Percentiles rank a stretch among this genome's conserved stretches.
Conservation (phyloP, 2,888 invertebrate species). For the Dorcus hopei region DNA sequence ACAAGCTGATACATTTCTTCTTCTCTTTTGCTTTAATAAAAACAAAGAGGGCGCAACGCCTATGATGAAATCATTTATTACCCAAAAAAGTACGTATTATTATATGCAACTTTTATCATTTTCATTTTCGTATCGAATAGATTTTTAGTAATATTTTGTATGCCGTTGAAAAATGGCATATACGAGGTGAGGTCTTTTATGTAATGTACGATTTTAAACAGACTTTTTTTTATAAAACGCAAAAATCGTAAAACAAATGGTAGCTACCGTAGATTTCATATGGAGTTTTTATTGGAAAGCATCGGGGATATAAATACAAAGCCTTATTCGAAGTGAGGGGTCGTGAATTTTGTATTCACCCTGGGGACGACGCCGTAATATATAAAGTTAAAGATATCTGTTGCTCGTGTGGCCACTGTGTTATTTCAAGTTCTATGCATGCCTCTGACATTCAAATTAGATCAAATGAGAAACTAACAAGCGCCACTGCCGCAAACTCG, state of each 20-base stretch:
- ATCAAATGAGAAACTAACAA: neutral
- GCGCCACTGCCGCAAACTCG: too few species aligned
- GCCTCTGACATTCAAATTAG: slow-evolving; percentile 11
- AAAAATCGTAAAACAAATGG: slow-evolving; percentile 7
- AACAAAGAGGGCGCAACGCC: too few species aligned
- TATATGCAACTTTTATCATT: too few species aligned
- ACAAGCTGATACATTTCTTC: neutral
- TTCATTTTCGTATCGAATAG: neutral
- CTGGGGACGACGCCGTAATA: slow-evolving; percentile 21
- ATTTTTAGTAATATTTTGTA: neutral
- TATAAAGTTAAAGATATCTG: slow-evolving; percentile 26
- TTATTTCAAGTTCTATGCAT: slow-evolving; percentile 17
- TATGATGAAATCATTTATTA: too few species aligned
- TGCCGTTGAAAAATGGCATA: neutral
- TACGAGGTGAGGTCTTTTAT: neutral
- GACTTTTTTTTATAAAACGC: neutral
- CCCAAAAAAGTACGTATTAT: too few species aligned
- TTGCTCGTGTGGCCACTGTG: slow-evolving; percentile 17
- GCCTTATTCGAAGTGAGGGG: slow-evolving; percentile 26
- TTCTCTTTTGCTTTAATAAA: neutral
- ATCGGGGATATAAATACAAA: slow-evolving; percentile 25
- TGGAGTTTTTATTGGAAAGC: slow-evolving; percentile 22
- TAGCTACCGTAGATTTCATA: slow-evolving; percentile 22
- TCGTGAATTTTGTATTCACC: slow-evolving; percentile 24
- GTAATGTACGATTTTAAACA: neutral